Evolutionary conservation across 2,113 vertebrate genomes (phyloP).

Genomic region (Puffinus mauretanicus): DNA sequence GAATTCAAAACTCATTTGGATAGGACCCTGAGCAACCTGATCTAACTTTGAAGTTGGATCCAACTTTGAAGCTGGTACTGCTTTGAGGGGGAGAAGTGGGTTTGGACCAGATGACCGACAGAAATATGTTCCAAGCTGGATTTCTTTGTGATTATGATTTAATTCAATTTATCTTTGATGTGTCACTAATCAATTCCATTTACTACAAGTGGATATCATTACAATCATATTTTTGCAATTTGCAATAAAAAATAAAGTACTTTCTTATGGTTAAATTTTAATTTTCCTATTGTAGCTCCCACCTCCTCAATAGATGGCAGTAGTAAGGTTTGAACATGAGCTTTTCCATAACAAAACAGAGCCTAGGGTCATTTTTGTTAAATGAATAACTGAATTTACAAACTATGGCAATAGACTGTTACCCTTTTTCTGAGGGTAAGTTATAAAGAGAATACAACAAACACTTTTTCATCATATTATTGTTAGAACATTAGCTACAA

Average conservation of each 20-base stretch:
- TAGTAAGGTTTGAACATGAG: neutral
- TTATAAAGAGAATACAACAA: neutral
- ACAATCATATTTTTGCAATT: neutral
- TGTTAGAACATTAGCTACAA: neutral
- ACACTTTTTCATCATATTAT: neutral
- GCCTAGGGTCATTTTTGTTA: neutral
- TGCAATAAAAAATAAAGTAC: neutral
- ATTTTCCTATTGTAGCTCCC: neutral
- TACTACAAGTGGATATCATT: neutral
- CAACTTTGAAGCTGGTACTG: neutral
- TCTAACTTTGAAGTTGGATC: neutral
- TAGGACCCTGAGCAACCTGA: neutral
- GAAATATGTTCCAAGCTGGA: neutral
- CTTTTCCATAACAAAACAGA: neutral
- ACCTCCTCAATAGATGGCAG: neutral
- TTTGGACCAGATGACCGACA: neutral
- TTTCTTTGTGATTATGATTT: neutral
- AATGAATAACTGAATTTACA: neutral
- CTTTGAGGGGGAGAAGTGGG: neutral
- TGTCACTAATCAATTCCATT: neutral
- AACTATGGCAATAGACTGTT: neutral
- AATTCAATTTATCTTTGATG: neutral
- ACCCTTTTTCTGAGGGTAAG: neutral
- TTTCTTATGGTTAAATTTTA: neutral
- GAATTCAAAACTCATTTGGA: neutral